phyloP scores from a whole-genome alignment of 2,797 vertebrate genomes.

The Hozukius guyotensis region DNA sequence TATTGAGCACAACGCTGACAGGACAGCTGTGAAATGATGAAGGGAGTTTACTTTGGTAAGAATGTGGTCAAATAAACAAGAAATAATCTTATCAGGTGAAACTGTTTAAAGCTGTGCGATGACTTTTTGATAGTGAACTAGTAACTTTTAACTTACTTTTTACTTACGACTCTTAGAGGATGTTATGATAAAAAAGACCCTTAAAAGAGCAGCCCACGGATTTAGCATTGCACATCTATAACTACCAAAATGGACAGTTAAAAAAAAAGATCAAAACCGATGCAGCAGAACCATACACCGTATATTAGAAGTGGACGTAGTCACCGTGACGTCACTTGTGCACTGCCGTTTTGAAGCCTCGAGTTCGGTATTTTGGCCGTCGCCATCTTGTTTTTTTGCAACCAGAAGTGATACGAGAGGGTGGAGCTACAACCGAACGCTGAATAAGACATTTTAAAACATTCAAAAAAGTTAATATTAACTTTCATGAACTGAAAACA shows the following conservation, averaged over 20 bases:
- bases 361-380: too few relatives aligned
- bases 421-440: too few relatives aligned
- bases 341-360: too few relatives aligned
- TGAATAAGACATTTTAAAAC: too few relatives aligned
- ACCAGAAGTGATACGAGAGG: too few relatives aligned
- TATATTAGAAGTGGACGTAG: too few relatives aligned
- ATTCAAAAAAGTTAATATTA: too few relatives aligned
- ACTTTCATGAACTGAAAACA: too few relatives aligned
- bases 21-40: conserved; percentile 21
- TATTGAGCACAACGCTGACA: conserved; percentile 34
- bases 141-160: neutral
- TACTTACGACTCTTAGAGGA: neutral
- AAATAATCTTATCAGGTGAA: neutral
- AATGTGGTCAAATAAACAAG: conserved; percentile 2
- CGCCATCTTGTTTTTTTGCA: too few relatives aligned
- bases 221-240: neutral
- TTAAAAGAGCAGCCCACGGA: neutral
- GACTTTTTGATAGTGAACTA: neutral
- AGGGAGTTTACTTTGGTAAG: neutral
- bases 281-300: neutral
- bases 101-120: neutral
- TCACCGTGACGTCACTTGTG: too few relatives aligned
- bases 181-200: neutral
- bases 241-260: neutral
- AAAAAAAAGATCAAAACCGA: neutral